Evolutionary conservation across 2,888 invertebrate genomes (phyloP), one percentile per base, ranked within the genome.

Genomic region (Ernsta delagoae): DNA sequence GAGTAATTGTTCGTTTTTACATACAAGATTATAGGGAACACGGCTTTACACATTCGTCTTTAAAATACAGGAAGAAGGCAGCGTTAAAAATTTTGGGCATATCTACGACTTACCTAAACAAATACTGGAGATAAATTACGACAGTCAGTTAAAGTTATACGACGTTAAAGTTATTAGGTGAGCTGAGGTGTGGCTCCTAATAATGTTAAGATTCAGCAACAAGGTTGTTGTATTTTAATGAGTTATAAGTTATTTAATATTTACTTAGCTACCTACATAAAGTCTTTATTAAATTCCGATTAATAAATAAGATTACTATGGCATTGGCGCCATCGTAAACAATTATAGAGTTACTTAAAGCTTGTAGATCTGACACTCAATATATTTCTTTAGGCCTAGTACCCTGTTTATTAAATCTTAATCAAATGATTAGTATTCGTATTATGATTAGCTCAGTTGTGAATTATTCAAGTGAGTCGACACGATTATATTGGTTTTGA

Each of bases 1-100:
- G 68, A 68, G 68, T 69, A 69, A 69, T 63, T 69, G 63, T 69
- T 60, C 57, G 34, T 69, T 69, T 63, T 69, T 69, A 69, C 68
- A 69, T 69, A 69, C 68, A 56, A 69, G 34, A 69, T 69, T 69
- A 69, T 59, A 50, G 65, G 59, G 59, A 16, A 36, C 59, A 48
- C 39, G n/a, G 45, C 34, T 4, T 45, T 61, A 61, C 61, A 43
- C 61, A 48, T 61, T 41, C 6, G 48, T 48, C 59, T 59, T 59
- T 39, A 59, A 59, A 41, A 61, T 41, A 31, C 31, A 54, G 6
- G 45, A 39, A 59, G 31, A 31, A 31, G 31, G 31, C 31, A 31
- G 1, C 4, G 24, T 24, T 24, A 24, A 24, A 3, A 24, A 24
- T 24, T 24, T 24, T 24, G 24, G 24, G 24, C 3, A 24, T 24